Conservation (phyloP, 2,797 vertebrate genomes). For the Catamblyrhynchus diadema region DNA sequence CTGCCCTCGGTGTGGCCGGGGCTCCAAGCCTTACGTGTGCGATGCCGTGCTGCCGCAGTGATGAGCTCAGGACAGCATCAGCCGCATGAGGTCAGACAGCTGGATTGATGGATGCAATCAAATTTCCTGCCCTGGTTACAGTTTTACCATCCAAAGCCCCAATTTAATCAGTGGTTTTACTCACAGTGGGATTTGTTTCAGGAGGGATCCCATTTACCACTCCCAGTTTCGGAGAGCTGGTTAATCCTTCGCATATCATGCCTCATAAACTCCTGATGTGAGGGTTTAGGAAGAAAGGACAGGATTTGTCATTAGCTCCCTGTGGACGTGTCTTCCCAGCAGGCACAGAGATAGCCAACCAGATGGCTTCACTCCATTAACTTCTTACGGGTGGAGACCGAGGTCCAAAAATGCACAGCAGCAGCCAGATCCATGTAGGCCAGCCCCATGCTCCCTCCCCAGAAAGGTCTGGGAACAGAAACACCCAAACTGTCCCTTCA, state of each 20-base stretch:
- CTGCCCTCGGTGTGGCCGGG: background rate
- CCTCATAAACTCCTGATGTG: constrained; percentile 19
- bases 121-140: background rate
- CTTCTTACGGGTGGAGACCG: background rate
- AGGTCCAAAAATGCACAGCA: background rate
- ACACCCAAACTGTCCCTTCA: background rate
- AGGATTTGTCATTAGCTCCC: background rate
- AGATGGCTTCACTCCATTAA: constrained; percentile 29
- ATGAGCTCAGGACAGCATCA: background rate
- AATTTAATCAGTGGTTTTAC: background rate
- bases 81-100: background rate
- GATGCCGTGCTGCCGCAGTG: background rate
- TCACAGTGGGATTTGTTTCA: constrained; percentile 23
- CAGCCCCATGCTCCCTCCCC: background rate
- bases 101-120: background rate
- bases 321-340: background rate
- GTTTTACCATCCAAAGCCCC: constrained; percentile 25
- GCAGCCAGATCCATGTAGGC: background rate
- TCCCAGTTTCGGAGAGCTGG: background rate
- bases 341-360: background rate
- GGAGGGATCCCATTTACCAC: background rate
- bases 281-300: background rate
- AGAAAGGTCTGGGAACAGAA: background rate
- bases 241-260: background rate
- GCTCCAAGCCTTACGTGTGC: background rate